These are phyloP conservation scores for Acomys russatus DNA, from an alignment of 2,797 vertebrate species.

Conservation along the genomic window DNA sequence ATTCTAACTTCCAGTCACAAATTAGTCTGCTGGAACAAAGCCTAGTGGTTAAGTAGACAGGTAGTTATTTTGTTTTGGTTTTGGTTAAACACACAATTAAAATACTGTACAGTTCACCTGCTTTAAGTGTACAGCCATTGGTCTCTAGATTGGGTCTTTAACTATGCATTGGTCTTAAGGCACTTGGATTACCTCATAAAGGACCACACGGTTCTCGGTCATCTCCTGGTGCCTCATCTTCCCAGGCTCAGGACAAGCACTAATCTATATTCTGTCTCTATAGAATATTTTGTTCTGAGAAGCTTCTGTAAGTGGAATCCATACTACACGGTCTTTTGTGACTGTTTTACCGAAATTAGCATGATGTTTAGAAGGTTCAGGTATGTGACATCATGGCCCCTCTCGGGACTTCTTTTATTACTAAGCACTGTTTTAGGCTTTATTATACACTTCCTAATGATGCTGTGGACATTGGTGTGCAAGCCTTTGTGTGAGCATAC, in stretches of 20 bases:
- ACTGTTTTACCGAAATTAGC: not conserved
- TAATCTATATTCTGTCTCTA: not conserved
- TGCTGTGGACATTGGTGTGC: not conserved
- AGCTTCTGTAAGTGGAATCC: not conserved
- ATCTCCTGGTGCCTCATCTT: not conserved
- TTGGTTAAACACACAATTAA: not conserved
- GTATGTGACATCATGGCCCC: not conserved
- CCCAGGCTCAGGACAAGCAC: not conserved
- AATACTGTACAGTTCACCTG: not conserved
- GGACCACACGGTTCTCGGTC: not conserved
- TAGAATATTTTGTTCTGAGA: conserved; percentile 49
- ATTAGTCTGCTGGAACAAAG: not conserved
- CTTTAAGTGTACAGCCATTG: not conserved
- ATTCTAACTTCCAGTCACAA: not conserved
- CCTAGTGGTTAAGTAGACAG: not conserved
- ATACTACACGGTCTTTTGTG: not conserved
- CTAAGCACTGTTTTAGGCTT: not conserved
- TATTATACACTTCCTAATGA: not conserved
- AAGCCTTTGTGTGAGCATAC: not conserved
- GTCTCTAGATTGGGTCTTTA: conserved; percentile 1
- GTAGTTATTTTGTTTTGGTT: not conserved
- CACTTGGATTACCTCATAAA: not conserved
- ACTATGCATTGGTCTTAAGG: conserved; percentile 5
- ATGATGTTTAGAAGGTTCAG: not conserved
- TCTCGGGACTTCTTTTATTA: not conserved